phyloP scores from a whole-genome alignment of 2,888 invertebrate genomes.

The Drosophila rubida region DNA sequence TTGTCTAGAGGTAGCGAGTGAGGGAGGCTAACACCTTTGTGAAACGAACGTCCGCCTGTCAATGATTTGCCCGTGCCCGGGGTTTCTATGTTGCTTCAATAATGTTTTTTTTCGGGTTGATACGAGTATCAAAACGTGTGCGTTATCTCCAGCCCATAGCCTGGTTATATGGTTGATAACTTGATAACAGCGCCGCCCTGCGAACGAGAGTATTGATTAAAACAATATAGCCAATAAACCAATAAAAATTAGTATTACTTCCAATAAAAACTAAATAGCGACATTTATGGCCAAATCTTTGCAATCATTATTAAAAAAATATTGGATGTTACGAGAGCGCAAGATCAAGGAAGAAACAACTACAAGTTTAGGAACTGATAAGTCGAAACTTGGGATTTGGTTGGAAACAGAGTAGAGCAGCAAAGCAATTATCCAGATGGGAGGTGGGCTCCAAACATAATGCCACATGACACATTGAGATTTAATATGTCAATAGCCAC shows the following conservation, averaged over 20 bases:
- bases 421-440: slow-evolving; percentile 13
- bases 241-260: slow-evolving; percentile 83
- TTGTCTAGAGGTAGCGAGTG: background rate
- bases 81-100: slow-evolving; percentile 54
- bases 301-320: slow-evolving; percentile 69
- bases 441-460: slow-evolving; percentile 72
- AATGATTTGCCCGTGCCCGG: slow-evolving; percentile 25
- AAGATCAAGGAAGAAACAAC: slow-evolving; percentile 26
- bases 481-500: slow-evolving; percentile 83
- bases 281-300: slow-evolving; percentile 82
- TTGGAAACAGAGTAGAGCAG: slow-evolving; percentile 19
- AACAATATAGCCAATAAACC: slow-evolving; percentile 79
- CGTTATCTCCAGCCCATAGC: slow-evolving; percentile 58
- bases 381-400: slow-evolving; percentile 20
- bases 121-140: slow-evolving; percentile 45
- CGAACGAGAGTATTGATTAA: slow-evolving; percentile 67
- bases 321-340: slow-evolving; percentile 8
- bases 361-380: slow-evolving; percentile 17
- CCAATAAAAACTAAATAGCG: slow-evolving; percentile 83
- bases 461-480: slow-evolving; percentile 83
- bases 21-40: slow-evolving; percentile 48
- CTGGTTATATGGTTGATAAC: slow-evolving; percentile 56
- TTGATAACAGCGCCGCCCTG: slow-evolving; percentile 47
- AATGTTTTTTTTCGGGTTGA: slow-evolving; percentile 42
- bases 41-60: slow-evolving; percentile 48